Evolutionary conservation across 2,888 invertebrate species (phyloP), one percentile per base, ranked within the genome.

Genomic region (Vandiemenella viatica): DNA sequence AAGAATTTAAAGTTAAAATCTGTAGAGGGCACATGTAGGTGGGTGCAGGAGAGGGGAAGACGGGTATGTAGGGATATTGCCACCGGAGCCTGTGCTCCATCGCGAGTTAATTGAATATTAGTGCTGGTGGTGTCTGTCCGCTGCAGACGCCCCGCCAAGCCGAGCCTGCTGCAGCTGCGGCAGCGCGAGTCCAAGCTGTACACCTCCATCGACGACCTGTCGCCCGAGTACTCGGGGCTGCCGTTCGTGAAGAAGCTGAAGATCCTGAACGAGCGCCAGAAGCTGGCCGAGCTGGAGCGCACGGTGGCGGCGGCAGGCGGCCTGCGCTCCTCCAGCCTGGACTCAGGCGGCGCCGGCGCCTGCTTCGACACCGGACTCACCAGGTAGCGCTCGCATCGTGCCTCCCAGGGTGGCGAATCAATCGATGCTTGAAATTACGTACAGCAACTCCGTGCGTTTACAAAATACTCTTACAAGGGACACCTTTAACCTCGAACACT

Each of bases 231-330:
- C 59, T 83, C 83, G 45, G 83, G 86, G 13, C 66, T 89, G 51
- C 88, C 89, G 1, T 89, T 89, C 62, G 88, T 89, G 1, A 89
- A 89, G 65, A 87, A 88, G 59, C 68, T 89, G 44, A 88, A 89
- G 70, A 89, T 90, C 57, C 71, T 89, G 43, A 89, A 89, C 64
- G 89, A 89, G 67, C 74, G 88, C 8, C 88, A 88, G 63, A 89
- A 88, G 67, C 66, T 89, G 53, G 86, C 83, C 23, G 86, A 86
- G 62, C 69, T 89, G 42, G 86, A 88, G 63, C 78, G 50, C 52
- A 56, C 49, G 56, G 50, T 58, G 19, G 55, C 75, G 56, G 55
- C 75, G 56, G 83, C 79, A 10, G 79, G 85, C 20, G 78, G 80
- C 63, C 75, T 76, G 52, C 72, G 88, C 53, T 88, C 87, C 64